These are phyloP conservation scores for Leucania comma DNA, from an alignment of 2,888 invertebrate genomes.

Conservation along the genomic window DNA sequence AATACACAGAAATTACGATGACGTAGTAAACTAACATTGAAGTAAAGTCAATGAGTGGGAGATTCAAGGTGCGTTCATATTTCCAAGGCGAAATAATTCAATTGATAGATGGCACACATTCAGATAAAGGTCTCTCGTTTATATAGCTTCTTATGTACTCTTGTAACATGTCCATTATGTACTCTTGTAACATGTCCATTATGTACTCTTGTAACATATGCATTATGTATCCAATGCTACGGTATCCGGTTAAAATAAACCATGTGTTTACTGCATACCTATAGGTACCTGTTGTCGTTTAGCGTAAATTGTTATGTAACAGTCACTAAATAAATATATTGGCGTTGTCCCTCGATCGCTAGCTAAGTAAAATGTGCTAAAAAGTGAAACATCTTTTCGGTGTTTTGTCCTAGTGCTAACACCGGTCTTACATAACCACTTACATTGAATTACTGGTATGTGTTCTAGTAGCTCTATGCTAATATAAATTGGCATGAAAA, in stretches of 20 bases:
- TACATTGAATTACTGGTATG: constrained; percentile 2
- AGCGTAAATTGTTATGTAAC: constrained; percentile 48
- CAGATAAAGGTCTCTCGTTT: constrained; percentile 45
- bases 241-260: constrained; percentile 4
- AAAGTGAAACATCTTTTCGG: constrained; percentile 25
- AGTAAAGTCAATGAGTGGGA: constrained; percentile 58
- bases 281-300: constrained; percentile 2
- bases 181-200: constrained; percentile 22
- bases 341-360: constrained; percentile 32
- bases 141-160: constrained; percentile 18
- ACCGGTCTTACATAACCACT: constrained; percentile 19
- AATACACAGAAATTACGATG: constrained; percentile 53
- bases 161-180: constrained; percentile 21
- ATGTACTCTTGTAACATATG: constrained; percentile 21
- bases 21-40: constrained; percentile 49
- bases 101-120: constrained; percentile 57
- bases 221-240: constrained; percentile 14
- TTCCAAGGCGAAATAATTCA: constrained; percentile 61
- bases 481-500: constrained; percentile 7
- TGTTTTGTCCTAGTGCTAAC: constrained; percentile 9
- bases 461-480: constrained; percentile 1
- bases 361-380: constrained; percentile 32
- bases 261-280: background rate
- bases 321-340: constrained; percentile 29
- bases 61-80: constrained; percentile 62